Percentiles rank a stretch among this genome's conserved stretches.
Evolutionary conservation across 2,113 vertebrate genomes (phyloP).

Genomic region (Salvelinus alpinus): DNA sequence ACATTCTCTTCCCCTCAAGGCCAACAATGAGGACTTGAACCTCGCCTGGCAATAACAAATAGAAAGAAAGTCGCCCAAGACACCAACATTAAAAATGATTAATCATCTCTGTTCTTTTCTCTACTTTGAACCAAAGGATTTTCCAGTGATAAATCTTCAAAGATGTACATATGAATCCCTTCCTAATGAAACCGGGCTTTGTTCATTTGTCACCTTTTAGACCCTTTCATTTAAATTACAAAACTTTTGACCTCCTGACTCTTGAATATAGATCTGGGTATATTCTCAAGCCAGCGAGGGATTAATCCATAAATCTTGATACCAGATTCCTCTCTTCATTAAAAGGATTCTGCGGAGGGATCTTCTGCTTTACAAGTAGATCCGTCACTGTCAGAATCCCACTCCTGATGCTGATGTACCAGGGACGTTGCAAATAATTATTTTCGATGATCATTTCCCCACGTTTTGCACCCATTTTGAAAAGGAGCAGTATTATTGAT

Average conservation of each 20-base stretch:
- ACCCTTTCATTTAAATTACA: constrained; percentile 86
- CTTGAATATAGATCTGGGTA: constrained; percentile 79
- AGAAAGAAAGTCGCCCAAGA: constrained; percentile 94
- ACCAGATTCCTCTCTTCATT: constrained; percentile 74
- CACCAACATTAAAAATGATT: constrained; percentile 97
- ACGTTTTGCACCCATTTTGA: constrained; percentile 9
- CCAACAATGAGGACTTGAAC: constrained; percentile 82
- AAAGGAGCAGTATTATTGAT: constrained; percentile 12
- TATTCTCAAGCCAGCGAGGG: constrained; percentile 75
- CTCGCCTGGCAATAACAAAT: constrained; percentile 94
- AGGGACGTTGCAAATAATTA: constrained; percentile 10
- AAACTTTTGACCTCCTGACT: constrained; percentile 82
- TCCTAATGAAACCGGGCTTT: constrained; percentile 89
- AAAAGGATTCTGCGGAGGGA: constrained; percentile 58
- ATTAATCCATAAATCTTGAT: constrained; percentile 81
- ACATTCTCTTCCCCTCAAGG: constrained; percentile 82
- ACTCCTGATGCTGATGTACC: constrained; percentile 51
- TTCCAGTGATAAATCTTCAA: constrained; percentile 97
- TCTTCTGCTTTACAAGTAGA: constrained; percentile 50
- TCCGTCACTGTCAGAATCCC: constrained; percentile 60
- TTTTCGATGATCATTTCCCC: constrained; percentile 37
- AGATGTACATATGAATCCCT: constrained; percentile 94
- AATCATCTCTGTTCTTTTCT: constrained; percentile 85
- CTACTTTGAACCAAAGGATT: constrained; percentile 85
- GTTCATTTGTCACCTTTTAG: constrained; percentile 88